These are phyloP conservation scores for Montipora foliosa DNA, from an alignment of 64 coral and sea anemone genomes.

Conservation along the genomic window DNA sequence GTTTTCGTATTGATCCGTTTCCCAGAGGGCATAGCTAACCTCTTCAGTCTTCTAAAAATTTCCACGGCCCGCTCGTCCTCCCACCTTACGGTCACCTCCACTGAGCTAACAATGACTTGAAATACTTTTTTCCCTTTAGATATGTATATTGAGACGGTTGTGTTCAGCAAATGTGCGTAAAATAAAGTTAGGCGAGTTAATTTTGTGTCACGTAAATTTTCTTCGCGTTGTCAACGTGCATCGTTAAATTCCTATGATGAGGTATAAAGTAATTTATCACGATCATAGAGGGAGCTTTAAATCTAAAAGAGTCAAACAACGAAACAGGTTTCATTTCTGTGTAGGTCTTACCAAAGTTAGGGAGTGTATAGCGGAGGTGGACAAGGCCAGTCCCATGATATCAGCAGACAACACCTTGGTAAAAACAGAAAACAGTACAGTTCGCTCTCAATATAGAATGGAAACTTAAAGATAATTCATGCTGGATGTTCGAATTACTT, in stretches of 20 bases:
- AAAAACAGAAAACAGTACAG: no score
- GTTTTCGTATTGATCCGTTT: slow-evolving; percentile 6
- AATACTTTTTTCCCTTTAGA: background rate
- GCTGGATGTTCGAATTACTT: no score
- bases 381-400: no score
- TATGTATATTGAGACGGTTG: background rate
- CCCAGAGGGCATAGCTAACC: slow-evolving; percentile 22
- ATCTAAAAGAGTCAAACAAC: no score
- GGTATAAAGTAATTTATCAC: background rate
- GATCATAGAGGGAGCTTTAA: no score
- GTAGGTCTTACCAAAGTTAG: no score
- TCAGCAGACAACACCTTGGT: no score
- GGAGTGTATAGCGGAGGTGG: no score
- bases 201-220: background rate
- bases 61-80: slow-evolving; percentile 21
- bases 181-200: background rate
- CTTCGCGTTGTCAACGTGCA: background rate
- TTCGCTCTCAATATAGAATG: no score
- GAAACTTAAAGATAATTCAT: no score
- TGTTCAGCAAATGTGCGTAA: background rate
- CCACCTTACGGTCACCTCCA: background rate
- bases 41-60: background rate
- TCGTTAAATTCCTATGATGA: background rate
- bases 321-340: no score
- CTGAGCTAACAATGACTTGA: background rate